Evolutionary conservation across 2,113 vertebrate species (phyloP).

Genomic region (Mormoops blainvillei): DNA sequence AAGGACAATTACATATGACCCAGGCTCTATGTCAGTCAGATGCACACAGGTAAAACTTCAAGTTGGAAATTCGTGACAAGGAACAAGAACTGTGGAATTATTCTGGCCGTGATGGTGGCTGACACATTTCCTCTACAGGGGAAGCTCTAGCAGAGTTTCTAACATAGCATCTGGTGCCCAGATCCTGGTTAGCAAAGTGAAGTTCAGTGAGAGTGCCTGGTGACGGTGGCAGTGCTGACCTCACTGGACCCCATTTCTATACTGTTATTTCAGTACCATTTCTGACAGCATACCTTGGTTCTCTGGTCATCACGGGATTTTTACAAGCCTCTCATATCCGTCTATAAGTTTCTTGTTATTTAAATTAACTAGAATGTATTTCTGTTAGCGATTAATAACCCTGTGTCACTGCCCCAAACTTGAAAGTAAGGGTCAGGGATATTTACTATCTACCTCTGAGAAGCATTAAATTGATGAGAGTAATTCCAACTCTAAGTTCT

Average conservation of each 20-base stretch:
- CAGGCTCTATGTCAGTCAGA: not conserved
- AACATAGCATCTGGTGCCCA: not conserved
- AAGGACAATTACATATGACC: not conserved
- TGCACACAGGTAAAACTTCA: not conserved
- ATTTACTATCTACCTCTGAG: not conserved
- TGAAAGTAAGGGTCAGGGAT: not conserved
- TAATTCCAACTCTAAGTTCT: not conserved
- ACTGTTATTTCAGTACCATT: not conserved
- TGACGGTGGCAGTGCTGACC: not conserved
- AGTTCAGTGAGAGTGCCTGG: not conserved
- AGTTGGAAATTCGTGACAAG: not conserved
- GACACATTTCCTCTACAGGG: not conserved
- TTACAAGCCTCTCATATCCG: not conserved
- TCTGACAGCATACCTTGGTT: not conserved
- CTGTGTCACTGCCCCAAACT: not conserved
- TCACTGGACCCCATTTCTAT: no score
- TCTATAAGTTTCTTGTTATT: not conserved
- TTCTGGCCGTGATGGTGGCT: not conserved
- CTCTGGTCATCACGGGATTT: not conserved
- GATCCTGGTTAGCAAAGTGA: not conserved
- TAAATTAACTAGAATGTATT: not conserved
- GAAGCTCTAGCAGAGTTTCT: not conserved
- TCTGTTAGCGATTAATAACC: not conserved
- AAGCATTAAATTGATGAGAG: not conserved
- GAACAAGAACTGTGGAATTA: not conserved